Conservation (phyloP, 2,888 invertebrate species). For the Ectemnius lituratus region DNA sequence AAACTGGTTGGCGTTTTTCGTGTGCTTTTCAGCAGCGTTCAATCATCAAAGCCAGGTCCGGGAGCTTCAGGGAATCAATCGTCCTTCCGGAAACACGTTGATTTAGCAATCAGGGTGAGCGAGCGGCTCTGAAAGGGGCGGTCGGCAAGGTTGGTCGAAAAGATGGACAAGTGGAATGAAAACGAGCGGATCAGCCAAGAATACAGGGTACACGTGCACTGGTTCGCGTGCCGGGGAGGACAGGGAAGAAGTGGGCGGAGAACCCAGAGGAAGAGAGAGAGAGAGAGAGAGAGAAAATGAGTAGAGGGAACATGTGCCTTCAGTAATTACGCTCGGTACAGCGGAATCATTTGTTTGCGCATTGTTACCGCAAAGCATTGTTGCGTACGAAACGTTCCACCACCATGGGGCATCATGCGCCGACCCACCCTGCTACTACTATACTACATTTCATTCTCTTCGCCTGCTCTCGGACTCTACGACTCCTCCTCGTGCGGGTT, state of each 20-base stretch:
- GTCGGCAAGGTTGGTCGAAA: background rate
- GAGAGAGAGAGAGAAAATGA: slow-evolving; percentile 26
- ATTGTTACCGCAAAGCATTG: slow-evolving; percentile 73
- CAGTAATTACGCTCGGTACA: slow-evolving; percentile 72
- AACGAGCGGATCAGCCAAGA: no score
- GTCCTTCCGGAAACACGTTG: slow-evolving; percentile 66
- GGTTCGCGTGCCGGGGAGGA: slow-evolving; percentile 12
- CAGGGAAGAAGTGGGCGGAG: slow-evolving; percentile 28
- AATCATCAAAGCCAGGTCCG: slow-evolving; percentile 4
- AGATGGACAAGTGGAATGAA: background rate
- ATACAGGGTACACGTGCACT: no score
- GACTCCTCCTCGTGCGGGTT: slow-evolving; percentile 35
- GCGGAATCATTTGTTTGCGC: slow-evolving; percentile 73
- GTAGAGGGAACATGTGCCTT: slow-evolving; percentile 51
- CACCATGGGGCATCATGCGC: slow-evolving; percentile 52
- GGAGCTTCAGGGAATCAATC: slow-evolving; percentile 50
- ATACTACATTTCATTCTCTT: slow-evolving; percentile 47
- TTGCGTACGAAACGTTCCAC: slow-evolving; percentile 63
- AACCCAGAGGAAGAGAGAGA: slow-evolving; percentile 28
- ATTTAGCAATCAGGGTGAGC: slow-evolving; percentile 63
- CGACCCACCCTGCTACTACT: slow-evolving; percentile 25
- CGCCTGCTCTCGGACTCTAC: slow-evolving; percentile 44
- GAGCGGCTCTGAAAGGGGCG: slow-evolving; percentile 24
- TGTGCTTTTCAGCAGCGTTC: background rate
- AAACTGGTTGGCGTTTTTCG: background rate